Evolutionary conservation across 92 coral and sea anemone species (phyloP).

Genomic region (Porites cylindrica): DNA sequence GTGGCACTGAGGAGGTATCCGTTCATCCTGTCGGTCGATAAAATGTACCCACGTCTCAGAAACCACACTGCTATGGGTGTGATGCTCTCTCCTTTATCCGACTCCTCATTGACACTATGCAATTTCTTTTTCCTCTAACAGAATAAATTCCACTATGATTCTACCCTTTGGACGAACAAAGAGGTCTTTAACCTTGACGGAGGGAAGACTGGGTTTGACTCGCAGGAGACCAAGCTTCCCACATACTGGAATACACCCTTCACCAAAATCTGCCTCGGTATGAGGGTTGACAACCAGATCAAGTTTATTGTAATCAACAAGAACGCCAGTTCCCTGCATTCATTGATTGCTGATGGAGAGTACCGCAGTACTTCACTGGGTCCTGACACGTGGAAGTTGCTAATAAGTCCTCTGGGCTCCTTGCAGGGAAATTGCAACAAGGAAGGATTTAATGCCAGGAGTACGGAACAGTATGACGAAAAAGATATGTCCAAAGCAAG

Average conservation of each 20-base stretch:
- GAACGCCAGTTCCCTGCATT: neutral
- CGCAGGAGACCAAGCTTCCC: neutral
- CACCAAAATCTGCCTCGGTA: neutral
- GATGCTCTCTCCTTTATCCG: too few species aligned
- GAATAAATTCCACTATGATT: neutral
- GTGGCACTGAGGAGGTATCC: too few species aligned
- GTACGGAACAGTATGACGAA: accelerated
- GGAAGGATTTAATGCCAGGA: neutral
- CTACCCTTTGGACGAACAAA: neutral
- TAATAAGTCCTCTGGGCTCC: neutral
- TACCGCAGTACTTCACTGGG: neutral
- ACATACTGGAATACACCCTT: neutral
- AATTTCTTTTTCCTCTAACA: neutral
- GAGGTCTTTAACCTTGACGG: neutral
- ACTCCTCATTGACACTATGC: too few species aligned
- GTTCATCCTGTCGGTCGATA: too few species aligned
- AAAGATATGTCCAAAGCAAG: neutral
- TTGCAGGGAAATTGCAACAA: neutral
- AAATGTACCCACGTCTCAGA: too few species aligned
- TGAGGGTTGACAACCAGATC: neutral
- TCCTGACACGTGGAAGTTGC: neutral
- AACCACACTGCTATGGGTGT: too few species aligned
- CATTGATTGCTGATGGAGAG: neutral
- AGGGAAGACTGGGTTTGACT: too few species aligned
- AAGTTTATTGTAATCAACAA: neutral